phyloP scores from a whole-genome alignment of 2,797 vertebrate genomes.

The Geotrypetes seraphini region DNA sequence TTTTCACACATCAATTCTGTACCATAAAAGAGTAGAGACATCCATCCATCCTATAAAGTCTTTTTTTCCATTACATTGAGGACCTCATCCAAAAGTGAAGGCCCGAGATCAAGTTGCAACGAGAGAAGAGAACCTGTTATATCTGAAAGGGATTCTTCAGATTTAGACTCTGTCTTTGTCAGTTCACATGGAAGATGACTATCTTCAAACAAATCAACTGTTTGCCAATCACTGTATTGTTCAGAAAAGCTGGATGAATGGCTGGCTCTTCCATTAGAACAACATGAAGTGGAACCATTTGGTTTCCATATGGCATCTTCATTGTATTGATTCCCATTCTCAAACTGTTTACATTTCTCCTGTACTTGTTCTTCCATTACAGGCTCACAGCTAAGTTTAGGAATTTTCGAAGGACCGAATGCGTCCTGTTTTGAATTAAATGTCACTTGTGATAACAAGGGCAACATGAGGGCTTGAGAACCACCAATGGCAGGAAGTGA shows the following conservation, averaged over 20 bases:
- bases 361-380: slow-evolving; percentile 70
- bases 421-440: slow-evolving; percentile 73
- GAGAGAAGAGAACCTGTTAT: slow-evolving; percentile 83
- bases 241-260: slow-evolving; percentile 73
- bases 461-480: slow-evolving; percentile 86
- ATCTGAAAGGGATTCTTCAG: slow-evolving; percentile 77
- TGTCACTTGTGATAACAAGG: slow-evolving; percentile 70
- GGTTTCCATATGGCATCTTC: slow-evolving; percentile 53
- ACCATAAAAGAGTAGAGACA: too few species aligned
- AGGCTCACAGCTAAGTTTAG: slow-evolving; percentile 62
- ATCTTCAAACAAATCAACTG: slow-evolving; percentile 78
- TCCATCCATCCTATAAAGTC: slow-evolving; percentile 38
- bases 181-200: slow-evolving; percentile 62
- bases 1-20: too few species aligned
- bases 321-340: slow-evolving; percentile 56
- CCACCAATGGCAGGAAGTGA: slow-evolving; percentile 91
- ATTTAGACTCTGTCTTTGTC: slow-evolving; percentile 67
- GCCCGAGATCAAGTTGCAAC: slow-evolving; percentile 89
- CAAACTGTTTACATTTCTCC: slow-evolving; percentile 61
- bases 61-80: slow-evolving; percentile 95
- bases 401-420: slow-evolving; percentile 52
- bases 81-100: slow-evolving; percentile 94
- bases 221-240: slow-evolving; percentile 73
- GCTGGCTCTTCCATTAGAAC: slow-evolving; percentile 59
- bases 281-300: slow-evolving; percentile 52